phyloP scores from a whole-genome alignment of 2,113 vertebrate genomes.

The Lynx canadensis region DNA sequence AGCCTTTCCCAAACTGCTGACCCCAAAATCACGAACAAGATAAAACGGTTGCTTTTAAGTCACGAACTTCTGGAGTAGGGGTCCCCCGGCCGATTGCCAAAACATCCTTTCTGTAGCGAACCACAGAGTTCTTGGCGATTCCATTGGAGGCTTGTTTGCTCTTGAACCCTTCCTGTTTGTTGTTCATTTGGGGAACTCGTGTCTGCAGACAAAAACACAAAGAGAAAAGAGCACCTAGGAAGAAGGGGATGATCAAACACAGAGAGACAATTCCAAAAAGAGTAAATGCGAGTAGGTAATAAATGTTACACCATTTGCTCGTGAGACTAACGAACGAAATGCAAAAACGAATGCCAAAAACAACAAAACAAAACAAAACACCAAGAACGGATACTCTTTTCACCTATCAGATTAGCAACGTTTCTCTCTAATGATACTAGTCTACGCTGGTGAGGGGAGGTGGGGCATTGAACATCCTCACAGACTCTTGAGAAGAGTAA shows the following conservation, averaged over 20 bases:
- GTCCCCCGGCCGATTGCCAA: background rate
- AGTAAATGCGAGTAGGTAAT: background rate
- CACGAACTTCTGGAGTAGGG: background rate
- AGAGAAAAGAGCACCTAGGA: background rate
- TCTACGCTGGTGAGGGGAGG: background rate
- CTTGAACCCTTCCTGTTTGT: background rate
- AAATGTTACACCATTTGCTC: background rate
- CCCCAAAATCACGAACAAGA: background rate
- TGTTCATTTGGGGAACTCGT: background rate
- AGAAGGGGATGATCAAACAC: background rate
- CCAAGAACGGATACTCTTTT: background rate
- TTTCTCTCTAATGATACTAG: background rate
- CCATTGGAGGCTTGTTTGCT: background rate
- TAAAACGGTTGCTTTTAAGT: background rate
- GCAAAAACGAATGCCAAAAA: background rate
- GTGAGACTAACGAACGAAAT: background rate
- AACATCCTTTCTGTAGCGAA: background rate
- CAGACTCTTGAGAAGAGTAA: background rate
- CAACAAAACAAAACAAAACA: too few species aligned
- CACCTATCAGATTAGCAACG: background rate
- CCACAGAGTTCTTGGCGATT: background rate
- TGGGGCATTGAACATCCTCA: background rate
- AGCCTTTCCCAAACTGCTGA: background rate
- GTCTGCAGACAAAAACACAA: background rate
- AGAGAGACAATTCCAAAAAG: background rate